Evolutionary conservation across 2,888 invertebrate species (phyloP).

Genomic region (Tachina fera): DNA sequence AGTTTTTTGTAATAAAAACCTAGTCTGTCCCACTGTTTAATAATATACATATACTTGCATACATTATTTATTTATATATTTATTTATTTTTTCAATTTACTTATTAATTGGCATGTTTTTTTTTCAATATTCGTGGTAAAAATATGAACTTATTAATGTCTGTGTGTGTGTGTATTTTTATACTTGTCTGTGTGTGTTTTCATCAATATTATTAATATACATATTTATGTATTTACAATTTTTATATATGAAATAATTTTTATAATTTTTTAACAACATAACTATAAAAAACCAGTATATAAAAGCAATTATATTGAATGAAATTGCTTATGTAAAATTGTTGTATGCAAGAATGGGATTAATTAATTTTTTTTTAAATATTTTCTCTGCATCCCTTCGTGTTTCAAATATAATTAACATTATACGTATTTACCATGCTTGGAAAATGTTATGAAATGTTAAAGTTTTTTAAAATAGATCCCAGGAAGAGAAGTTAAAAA

Average conservation of each 20-base stretch:
- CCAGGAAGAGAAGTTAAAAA: too few species aligned
- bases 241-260: not conserved
- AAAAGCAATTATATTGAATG: not conserved
- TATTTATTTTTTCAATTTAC: conserved; percentile 17
- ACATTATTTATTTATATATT: conserved; percentile 47
- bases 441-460: conserved; percentile 20
- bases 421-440: not conserved
- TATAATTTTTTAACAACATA: too few species aligned
- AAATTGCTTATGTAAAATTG: conserved; percentile 17
- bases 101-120: conserved; percentile 20
- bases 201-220: conserved; percentile 34
- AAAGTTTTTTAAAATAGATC: not conserved
- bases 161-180: not conserved
- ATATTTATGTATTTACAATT: conserved; percentile 13
- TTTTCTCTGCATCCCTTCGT: not conserved
- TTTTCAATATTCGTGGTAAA: not conserved
- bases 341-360: conserved; percentile 33
- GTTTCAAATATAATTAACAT: too few species aligned
- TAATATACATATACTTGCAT: not conserved
- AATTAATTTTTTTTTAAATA: conserved; percentile 4
- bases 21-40: conserved; percentile 9
- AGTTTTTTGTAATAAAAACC: not conserved
- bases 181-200: conserved; percentile 15
- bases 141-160: not conserved
- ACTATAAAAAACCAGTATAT: not conserved